A percentile compares a stretch with the other conserved stretches of the same genome.
phyloP scores from a whole-genome alignment of 2,113 vertebrate genomes.

The Prolemur simus region DNA sequence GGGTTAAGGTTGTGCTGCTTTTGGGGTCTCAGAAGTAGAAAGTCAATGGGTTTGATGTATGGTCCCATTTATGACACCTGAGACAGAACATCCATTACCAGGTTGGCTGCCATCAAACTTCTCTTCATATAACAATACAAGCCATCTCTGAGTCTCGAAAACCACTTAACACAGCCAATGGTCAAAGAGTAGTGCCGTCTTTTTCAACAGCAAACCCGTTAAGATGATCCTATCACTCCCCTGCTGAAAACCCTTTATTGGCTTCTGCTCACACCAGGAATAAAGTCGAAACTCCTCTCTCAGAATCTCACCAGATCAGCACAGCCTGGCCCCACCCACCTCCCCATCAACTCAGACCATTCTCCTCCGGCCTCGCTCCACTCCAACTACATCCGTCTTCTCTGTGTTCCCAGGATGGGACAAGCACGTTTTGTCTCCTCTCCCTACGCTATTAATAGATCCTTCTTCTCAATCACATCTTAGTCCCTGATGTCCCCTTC shows the following conservation, averaged over 20 bases:
- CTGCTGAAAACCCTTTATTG: neutral
- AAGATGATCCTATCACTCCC: neutral
- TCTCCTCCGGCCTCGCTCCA: neutral
- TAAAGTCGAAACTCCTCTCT: neutral
- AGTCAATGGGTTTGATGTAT: slow-evolving; percentile 38
- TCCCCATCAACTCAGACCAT: neutral
- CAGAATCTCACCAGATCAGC: neutral
- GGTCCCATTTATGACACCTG: neutral
- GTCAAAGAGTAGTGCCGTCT: neutral
- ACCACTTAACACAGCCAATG: neutral
- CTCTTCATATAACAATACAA: neutral
- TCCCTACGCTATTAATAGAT: too few relatives aligned
- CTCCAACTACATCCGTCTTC: too few relatives aligned
- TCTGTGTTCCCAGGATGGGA: neutral
- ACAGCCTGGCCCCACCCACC: neutral
- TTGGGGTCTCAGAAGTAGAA: slow-evolving; percentile 28
- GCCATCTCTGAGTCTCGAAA: neutral
- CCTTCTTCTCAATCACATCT: neutral
- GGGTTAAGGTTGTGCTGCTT: neutral
- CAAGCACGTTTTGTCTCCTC: neutral
- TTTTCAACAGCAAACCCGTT: neutral
- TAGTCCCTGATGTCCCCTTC: neutral
- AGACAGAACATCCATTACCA: neutral
- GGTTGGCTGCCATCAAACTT: neutral
- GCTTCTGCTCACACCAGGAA: neutral